A percentile compares a stretch with the other conserved stretches of the same genome.
Conservation (phyloP, 2,888 invertebrate species). For the Anoncus sp. region DNA sequence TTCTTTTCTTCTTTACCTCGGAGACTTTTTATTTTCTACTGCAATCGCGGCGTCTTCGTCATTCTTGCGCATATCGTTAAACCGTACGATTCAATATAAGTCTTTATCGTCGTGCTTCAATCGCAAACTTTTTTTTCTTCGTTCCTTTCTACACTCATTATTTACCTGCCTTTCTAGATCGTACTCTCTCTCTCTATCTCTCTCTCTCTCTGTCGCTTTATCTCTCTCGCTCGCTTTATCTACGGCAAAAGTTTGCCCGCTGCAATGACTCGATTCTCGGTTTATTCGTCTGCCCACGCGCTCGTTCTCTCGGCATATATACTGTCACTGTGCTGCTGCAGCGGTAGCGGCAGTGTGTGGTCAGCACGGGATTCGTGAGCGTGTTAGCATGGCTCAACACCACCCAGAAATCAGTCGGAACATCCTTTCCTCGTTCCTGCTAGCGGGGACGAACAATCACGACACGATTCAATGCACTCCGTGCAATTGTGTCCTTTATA, state of each 20-base stretch:
- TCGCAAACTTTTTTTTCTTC: not conserved
- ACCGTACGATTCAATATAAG: constrained; percentile 7
- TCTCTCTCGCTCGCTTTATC: constrained; percentile 15
- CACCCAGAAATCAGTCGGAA: constrained; percentile 30
- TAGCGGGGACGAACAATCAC: constrained; percentile 41
- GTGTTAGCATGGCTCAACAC: constrained; percentile 38
- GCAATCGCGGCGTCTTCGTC: not conserved
- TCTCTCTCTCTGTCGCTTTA: not conserved
- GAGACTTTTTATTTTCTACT: not conserved
- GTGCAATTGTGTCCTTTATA: constrained; percentile 19
- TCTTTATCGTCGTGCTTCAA: constrained; percentile 5
- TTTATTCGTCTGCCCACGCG: constrained; percentile 41
- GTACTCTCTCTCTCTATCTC: not conserved
- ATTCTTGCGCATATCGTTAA: constrained; percentile 8
- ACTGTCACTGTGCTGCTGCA: constrained; percentile 2
- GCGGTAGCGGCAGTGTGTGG: constrained; percentile 13
- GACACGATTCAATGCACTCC: constrained; percentile 42
- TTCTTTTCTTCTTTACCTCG: not conserved
- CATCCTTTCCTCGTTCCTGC: constrained; percentile 22
- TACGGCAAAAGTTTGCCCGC: constrained; percentile 22
- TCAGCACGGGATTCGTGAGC: constrained; percentile 41
- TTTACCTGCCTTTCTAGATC: no score
- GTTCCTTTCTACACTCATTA: not conserved
- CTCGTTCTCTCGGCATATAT: constrained; percentile 27
- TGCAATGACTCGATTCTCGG: constrained; percentile 44